A percentile compares a stretch with the other conserved stretches of the same genome.
These are phyloP conservation scores for Acrocephalus kingi DNA, from an alignment of 2,113 vertebrate genomes.

Conservation along the genomic window DNA sequence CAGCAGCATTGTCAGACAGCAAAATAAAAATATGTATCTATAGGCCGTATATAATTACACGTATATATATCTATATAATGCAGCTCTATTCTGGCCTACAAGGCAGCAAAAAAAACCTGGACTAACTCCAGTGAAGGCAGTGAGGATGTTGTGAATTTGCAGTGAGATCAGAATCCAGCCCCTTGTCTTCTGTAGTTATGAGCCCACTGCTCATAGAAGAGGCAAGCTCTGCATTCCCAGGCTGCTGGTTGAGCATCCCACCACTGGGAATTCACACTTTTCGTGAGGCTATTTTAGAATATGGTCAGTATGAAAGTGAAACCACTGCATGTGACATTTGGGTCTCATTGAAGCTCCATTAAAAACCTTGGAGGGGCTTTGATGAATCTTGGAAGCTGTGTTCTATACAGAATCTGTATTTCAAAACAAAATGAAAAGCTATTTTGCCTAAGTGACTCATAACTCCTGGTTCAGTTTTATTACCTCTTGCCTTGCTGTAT, in stretches of 20 bases:
- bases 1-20: not conserved
- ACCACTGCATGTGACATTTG: not conserved
- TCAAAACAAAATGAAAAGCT: conserved; percentile 6
- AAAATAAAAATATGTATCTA: not conserved
- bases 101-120: not conserved
- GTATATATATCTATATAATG: not conserved
- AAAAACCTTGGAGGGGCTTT: not conserved
- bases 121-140: not conserved
- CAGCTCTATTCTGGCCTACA: not conserved
- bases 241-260: not conserved
- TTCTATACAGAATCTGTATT: not conserved
- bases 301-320: not conserved
- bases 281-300: not conserved
- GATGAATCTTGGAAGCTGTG: not conserved
- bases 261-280: not conserved
- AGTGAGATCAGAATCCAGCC: not conserved
- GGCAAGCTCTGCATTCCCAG: not conserved
- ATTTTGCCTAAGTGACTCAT: not conserved
- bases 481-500: not conserved
- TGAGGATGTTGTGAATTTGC: not conserved
- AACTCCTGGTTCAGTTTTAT: not conserved
- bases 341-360: not conserved
- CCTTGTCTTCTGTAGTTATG: not conserved
- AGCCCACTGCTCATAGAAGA: not conserved
- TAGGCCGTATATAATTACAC: not conserved